Conservation (phyloP, 2,797 vertebrate species). For the Coendou prehensilis region DNA sequence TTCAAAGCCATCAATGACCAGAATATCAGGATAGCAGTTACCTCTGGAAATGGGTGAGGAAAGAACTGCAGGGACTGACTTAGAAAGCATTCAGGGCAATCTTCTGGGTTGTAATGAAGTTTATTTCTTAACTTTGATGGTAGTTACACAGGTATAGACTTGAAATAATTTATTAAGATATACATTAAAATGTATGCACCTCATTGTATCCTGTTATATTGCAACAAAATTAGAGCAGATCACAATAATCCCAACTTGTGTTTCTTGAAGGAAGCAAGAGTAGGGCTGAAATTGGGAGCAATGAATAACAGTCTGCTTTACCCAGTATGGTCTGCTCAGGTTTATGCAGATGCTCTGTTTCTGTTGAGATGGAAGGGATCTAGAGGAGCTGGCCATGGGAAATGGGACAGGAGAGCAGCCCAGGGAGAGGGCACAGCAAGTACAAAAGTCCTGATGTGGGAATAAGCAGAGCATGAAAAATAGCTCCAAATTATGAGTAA, state of each 20-base stretch:
- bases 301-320: neutral
- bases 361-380: neutral
- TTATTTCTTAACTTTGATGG: neutral
- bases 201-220: neutral
- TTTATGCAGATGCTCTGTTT: neutral
- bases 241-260: neutral
- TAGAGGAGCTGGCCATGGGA: neutral
- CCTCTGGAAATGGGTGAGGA: neutral
- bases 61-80: accelerated
- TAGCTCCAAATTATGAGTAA: neutral
- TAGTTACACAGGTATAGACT: no score
- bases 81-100: neutral
- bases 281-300: accelerated
- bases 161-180: neutral
- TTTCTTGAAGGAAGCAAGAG: neutral
- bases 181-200: neutral
- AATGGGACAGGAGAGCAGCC: accelerated
- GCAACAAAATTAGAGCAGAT: neutral
- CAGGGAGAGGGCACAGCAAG: accelerated
- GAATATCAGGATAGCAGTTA: neutral
- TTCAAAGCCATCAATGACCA: neutral
- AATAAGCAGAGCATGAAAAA: accelerated
- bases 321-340: accelerated
- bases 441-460: neutral
- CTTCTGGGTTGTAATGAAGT: neutral